These are phyloP conservation scores for Hippasteria phrygiana DNA, from an alignment of 53 echinoderm and acorn worm genomes.

Conservation along the genomic window DNA sequence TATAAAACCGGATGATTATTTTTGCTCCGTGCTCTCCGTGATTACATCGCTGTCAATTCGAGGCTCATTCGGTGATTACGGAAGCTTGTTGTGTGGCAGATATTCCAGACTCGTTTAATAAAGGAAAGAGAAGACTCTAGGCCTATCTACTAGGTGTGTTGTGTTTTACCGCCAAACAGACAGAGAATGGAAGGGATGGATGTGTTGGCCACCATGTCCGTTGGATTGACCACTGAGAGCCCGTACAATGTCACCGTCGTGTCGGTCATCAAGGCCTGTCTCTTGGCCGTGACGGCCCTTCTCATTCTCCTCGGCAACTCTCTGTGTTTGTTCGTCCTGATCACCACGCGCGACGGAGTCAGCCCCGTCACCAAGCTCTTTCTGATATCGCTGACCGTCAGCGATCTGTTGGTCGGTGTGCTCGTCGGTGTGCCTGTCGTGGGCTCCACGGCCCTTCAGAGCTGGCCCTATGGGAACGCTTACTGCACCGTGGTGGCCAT, in stretches of 20 bases:
- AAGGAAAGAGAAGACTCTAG: not conserved
- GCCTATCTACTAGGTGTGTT: not conserved
- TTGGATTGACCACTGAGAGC: not conserved
- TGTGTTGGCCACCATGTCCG: not conserved
- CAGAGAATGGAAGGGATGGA: constrained; percentile 9
- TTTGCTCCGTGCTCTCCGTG: too few species aligned
- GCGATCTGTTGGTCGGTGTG: constrained; percentile 42
- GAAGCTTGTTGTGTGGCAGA: too few species aligned
- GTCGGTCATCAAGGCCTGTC: constrained; percentile 3
- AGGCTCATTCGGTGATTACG: too few species aligned
- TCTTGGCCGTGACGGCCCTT: not conserved
- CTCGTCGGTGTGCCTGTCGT: constrained; percentile 20
- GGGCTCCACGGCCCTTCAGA: constrained; percentile 12
- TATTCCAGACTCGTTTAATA: not conserved
- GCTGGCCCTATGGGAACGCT: constrained; percentile 1
- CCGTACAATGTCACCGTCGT: constrained; percentile 19
- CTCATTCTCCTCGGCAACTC: constrained; percentile 23
- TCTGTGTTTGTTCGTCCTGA: constrained; percentile 3
- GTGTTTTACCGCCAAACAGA: not conserved
- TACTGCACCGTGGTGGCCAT: constrained; percentile 16
- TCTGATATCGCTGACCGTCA: constrained; percentile 30
- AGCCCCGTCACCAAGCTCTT: constrained; percentile 35
- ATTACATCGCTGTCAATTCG: too few species aligned
- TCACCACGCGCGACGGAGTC: constrained; percentile 17
- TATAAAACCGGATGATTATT: too few species aligned